A percentile compares a stretch with the other conserved stretches of the same genome.
phyloP scores from a whole-genome alignment of 1,140 invertebrate genomes.

The Pogonomyrmex californicus region DNA sequence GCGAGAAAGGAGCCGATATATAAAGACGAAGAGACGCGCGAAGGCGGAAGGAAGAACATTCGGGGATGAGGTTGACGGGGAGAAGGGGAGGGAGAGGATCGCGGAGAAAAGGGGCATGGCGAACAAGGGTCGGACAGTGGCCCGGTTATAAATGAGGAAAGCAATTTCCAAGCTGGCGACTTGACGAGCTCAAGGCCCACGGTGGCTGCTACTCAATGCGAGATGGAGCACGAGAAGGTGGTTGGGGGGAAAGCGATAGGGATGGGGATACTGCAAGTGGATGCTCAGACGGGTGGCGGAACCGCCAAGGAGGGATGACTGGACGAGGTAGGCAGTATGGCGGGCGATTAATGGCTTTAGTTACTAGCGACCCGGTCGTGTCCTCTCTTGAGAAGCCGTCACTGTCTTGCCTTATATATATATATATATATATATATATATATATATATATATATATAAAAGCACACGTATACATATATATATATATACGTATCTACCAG shows the following conservation, averaged over 20 bases:
- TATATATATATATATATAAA: slow-evolving; percentile 9
- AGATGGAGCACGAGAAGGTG: slow-evolving; percentile 67
- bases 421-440: slow-evolving; percentile 31
- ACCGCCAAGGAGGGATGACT: slow-evolving; percentile 70
- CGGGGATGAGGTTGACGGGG: neutral
- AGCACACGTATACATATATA: neutral
- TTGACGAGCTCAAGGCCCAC: slow-evolving; percentile 76
- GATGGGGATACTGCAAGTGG: slow-evolving; percentile 58
- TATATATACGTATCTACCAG: slow-evolving; percentile 46
- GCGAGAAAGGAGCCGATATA: slow-evolving; percentile 17
- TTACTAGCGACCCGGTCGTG: slow-evolving; percentile 75
- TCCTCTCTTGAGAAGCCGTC: slow-evolving; percentile 71
- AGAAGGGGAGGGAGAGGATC: slow-evolving; percentile 55
- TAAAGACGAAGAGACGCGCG: slow-evolving; percentile 31
- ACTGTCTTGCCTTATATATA: slow-evolving; percentile 62
- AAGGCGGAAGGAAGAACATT: slow-evolving; percentile 45
- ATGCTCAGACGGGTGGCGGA: slow-evolving; percentile 67
- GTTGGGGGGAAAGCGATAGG: slow-evolving; percentile 17
- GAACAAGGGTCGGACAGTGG: slow-evolving; percentile 74
- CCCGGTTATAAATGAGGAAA: slow-evolving; percentile 81
- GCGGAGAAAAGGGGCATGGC: slow-evolving; percentile 67
- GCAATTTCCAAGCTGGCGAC: slow-evolving; percentile 82
- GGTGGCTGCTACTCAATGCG: slow-evolving; percentile 70
- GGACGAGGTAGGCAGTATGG: slow-evolving; percentile 78
- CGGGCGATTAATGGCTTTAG: slow-evolving; percentile 82